Conservation (phyloP, 2,113 vertebrate species). For the Taurulus bubalis region DNA sequence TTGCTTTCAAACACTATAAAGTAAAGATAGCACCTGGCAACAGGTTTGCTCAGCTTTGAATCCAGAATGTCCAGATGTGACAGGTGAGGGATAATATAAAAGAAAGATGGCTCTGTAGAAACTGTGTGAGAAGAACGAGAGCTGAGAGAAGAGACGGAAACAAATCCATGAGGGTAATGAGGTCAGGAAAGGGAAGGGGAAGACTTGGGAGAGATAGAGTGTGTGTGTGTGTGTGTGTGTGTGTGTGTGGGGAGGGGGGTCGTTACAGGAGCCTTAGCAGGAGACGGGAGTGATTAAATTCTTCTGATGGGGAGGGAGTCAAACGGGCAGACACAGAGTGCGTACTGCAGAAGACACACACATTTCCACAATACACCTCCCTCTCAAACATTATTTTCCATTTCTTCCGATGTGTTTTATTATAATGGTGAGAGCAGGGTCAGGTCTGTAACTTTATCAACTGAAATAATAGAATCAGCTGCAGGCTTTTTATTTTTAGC, state of each 20-base stretch:
- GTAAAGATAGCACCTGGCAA: background rate
- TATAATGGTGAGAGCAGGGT: background rate
- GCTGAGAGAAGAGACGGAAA: background rate
- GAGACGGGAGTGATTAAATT: constrained; percentile 51
- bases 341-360: constrained; percentile 44
- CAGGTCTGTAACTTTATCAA: background rate
- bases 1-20: background rate
- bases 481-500: background rate
- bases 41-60: background rate
- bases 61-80: background rate
- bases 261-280: constrained; percentile 48
- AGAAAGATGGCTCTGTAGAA: background rate
- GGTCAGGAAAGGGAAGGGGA: constrained; percentile 31
- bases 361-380: constrained; percentile 30
- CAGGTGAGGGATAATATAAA: background rate
- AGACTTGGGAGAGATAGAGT: background rate
- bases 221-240: constrained; percentile 20
- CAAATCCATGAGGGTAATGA: constrained; percentile 29
- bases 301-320: constrained; percentile 40
- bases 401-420: constrained; percentile 19
- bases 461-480: background rate
- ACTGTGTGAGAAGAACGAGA: background rate
- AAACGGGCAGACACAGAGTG: background rate
- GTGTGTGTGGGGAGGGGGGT: background rate
- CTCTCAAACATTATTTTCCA: constrained; percentile 38